A percentile compares a stretch with the other conserved stretches of the same genome.
These are phyloP conservation scores for Megaceryle torquata DNA, from an alignment of 2,113 vertebrate species.

Conservation along the genomic window DNA sequence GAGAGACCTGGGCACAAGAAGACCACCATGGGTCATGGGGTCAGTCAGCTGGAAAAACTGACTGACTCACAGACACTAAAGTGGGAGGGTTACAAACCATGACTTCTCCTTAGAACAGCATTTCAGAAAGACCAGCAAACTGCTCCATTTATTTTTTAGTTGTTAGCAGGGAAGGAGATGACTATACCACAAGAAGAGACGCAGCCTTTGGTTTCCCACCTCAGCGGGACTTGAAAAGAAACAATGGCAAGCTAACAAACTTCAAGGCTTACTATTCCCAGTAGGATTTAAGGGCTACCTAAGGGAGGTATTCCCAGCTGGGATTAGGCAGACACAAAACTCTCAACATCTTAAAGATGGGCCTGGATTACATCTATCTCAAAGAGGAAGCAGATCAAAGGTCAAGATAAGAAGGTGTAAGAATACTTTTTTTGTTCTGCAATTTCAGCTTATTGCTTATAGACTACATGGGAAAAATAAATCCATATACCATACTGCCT, in stretches of 20 bases:
- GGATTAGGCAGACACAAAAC: background rate
- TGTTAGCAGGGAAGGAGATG: background rate
- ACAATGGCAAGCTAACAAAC: background rate
- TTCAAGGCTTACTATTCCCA: background rate
- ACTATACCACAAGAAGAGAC: background rate
- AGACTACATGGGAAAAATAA: slow-evolving; percentile 48
- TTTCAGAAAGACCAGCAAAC: background rate
- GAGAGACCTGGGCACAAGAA: background rate
- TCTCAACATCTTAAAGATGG: background rate
- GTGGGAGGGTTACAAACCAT: background rate
- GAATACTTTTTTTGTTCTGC: background rate
- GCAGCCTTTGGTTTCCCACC: background rate
- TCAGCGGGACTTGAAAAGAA: background rate
- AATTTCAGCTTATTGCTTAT: slow-evolving; percentile 32
- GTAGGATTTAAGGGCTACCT: background rate
- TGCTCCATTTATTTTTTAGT: background rate
- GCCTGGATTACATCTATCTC: background rate
- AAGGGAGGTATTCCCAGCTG: background rate
- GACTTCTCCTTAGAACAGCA: background rate
- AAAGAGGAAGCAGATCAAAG: background rate
- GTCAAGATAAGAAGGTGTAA: background rate
- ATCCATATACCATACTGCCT: slow-evolving; percentile 33
- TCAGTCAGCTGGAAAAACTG: background rate
- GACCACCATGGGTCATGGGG: background rate
- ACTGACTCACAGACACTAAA: background rate